Conservation (phyloP, 2,113 vertebrate genomes). For the Zingel zingel region DNA sequence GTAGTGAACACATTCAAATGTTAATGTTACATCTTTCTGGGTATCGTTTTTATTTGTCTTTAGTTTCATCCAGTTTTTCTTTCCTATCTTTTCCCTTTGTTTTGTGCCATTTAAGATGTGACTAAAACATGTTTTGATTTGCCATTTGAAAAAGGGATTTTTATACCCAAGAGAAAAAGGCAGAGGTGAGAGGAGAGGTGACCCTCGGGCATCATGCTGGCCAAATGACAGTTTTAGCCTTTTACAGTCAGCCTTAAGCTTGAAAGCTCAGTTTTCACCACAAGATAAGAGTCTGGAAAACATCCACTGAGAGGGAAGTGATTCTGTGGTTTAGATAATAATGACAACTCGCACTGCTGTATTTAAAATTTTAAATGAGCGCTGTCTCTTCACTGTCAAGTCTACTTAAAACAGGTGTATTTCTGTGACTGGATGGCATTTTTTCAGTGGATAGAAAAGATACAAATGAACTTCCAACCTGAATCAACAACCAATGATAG, state of each 20-base stretch:
- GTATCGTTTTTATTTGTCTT: not conserved
- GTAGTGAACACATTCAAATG: not conserved
- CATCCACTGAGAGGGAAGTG: not conserved
- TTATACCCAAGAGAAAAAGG: not conserved
- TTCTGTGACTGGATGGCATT: not conserved
- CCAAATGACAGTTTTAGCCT: not conserved
- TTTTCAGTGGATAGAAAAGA: not conserved
- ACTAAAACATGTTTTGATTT: not conserved
- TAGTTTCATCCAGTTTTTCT: not conserved
- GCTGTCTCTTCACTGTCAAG: not conserved
- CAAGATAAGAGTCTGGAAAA: not conserved
- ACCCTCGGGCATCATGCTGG: not conserved
- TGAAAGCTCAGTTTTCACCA: not conserved
- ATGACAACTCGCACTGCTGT: not conserved
- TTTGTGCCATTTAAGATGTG: not conserved
- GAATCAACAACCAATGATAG: not conserved
- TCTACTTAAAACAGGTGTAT: not conserved
- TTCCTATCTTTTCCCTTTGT: not conserved
- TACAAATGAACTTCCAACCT: not conserved
- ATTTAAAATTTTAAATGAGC: not conserved
- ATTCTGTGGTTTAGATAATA: not conserved
- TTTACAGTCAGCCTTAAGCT: not conserved
- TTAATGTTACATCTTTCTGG: not conserved
- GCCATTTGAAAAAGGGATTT: not conserved
- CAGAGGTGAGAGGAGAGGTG: not conserved